Conservation (phyloP, 2,888 invertebrate genomes). For the Prenolepis imparis region DNA sequence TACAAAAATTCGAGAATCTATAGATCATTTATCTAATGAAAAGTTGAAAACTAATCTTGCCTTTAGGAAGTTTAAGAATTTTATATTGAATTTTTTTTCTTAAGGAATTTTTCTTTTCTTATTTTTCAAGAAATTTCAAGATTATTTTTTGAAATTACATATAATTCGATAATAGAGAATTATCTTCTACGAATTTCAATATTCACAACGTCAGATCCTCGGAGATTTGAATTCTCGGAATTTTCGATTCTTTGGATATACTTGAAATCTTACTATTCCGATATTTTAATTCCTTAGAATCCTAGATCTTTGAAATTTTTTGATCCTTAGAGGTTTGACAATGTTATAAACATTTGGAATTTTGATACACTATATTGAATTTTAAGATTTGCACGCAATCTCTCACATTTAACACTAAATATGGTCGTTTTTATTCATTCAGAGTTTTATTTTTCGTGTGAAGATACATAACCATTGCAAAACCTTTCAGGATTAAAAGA, state of each 20-base stretch:
- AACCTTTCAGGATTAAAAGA: conserved; percentile 25
- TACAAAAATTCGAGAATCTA: background rate
- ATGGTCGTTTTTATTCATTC: background rate
- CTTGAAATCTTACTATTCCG: conserved; percentile 19
- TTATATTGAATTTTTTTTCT: no score
- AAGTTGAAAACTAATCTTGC: background rate
- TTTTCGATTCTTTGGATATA: conserved; percentile 41
- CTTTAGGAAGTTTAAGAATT: background rate
- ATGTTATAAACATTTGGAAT: background rate
- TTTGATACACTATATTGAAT: background rate
- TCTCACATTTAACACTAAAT: background rate
- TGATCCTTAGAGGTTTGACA: conserved; percentile 8
- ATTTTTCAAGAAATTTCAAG: background rate
- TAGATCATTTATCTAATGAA: background rate
- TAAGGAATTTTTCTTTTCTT: background rate
- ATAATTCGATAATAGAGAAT: background rate
- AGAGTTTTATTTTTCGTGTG: background rate
- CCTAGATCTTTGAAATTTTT: conserved; percentile 31
- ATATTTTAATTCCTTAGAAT: conserved; percentile 34
- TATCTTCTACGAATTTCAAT: background rate
- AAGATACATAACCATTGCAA: background rate
- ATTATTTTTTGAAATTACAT: conserved; percentile 1
- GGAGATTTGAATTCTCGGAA: conserved; percentile 26
- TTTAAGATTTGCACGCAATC: background rate
- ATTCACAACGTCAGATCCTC: background rate